A percentile compares a stretch with the other conserved stretches of the same genome.
Evolutionary conservation across 2,113 vertebrate genomes (phyloP).

Genomic region (Antechinus stuartii): DNA sequence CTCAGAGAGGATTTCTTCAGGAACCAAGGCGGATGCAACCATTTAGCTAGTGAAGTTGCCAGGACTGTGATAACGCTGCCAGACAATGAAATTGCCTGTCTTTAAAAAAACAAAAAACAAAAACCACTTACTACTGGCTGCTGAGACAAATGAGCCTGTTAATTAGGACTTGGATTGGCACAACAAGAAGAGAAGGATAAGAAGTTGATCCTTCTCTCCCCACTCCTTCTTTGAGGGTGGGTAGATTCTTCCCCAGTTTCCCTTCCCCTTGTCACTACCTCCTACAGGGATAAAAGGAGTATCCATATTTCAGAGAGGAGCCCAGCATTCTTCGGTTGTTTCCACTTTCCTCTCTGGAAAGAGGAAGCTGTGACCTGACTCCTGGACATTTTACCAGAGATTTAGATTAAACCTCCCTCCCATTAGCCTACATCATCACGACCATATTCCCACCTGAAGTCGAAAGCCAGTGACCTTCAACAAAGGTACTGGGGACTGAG

Average conservation of each 20-base stretch:
- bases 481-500: background rate
- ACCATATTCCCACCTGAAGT: background rate
- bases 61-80: constrained; percentile 42
- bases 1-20: constrained; percentile 28
- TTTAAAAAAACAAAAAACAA: background rate
- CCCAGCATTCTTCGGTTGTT: background rate
- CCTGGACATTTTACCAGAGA: background rate
- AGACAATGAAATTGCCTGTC: constrained; percentile 62
- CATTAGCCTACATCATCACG: background rate
- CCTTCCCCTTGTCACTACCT: background rate
- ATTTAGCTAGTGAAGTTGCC: constrained; percentile 56
- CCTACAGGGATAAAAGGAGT: background rate
- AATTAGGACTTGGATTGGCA: constrained; percentile 56
- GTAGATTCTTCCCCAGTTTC: background rate
- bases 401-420: background rate
- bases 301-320: background rate
- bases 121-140: constrained; percentile 16
- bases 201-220: background rate
- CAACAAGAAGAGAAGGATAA: constrained; percentile 18
- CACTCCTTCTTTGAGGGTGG: too few relatives aligned
- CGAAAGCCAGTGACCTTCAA: background rate
- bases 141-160: constrained; percentile 57
- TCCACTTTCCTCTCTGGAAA: background rate
- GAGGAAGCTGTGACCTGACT: background rate
- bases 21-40: constrained; percentile 26